Conservation (phyloP, 2,888 invertebrate species). For the Drosophila suboccidentalis region DNA sequence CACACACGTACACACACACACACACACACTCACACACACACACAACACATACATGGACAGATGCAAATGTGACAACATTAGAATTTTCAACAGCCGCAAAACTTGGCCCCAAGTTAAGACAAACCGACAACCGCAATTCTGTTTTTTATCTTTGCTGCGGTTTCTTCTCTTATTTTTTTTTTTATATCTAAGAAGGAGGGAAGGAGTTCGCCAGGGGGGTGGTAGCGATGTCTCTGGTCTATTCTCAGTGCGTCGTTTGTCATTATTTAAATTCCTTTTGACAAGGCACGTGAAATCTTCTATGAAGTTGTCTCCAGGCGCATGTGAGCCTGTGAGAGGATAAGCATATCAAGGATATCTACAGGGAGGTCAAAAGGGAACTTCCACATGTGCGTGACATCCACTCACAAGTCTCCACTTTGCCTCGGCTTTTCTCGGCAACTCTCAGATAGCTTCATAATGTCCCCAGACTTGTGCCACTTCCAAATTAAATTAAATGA, state of each 20-base stretch:
- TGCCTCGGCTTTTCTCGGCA: conserved; percentile 2
- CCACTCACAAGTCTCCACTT: conserved; percentile 6
- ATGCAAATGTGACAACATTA: conserved; percentile 82
- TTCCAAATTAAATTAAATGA: conserved; percentile 83
- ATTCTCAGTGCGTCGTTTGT: conserved; percentile 80
- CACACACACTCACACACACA: conserved; percentile 31
- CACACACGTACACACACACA: conserved; percentile 30
- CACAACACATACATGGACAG: conserved; percentile 10
- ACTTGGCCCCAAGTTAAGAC: conserved; percentile 59
- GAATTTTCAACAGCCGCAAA: conserved; percentile 83
- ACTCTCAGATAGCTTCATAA: conserved; percentile 57
- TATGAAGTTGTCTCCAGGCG: conserved; percentile 74
- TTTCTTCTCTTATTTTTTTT: conserved; percentile 12
- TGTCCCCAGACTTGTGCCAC: conserved; percentile 49
- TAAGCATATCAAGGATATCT: conserved; percentile 62
- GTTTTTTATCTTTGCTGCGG: conserved; percentile 61
- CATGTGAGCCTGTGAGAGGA: conserved; percentile 50
- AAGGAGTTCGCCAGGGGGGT: not conserved
- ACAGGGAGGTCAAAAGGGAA: conserved; percentile 41
- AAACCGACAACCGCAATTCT: conserved; percentile 75
- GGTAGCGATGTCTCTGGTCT: conserved; percentile 53
- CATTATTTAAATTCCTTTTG: conserved; percentile 84
- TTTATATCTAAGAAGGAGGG: not conserved
- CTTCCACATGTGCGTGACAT: conserved; percentile 34
- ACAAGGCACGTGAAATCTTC: conserved; percentile 77